These are phyloP conservation scores for Trilocha varians DNA, from an alignment of 2,888 invertebrate genomes.

Conservation along the genomic window DNA sequence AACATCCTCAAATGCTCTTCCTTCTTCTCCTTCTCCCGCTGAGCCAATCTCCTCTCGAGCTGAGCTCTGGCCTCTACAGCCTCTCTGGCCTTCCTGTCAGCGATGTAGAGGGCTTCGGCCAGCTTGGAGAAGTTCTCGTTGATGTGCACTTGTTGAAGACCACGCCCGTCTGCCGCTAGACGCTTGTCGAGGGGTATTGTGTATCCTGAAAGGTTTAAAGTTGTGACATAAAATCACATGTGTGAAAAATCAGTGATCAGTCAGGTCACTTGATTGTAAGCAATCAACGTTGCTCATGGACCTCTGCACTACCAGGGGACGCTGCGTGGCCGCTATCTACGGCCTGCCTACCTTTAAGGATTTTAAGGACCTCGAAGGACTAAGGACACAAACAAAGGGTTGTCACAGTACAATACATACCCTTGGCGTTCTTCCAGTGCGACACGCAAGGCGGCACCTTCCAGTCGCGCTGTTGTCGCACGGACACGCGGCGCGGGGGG, in stretches of 20 bases:
- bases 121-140: slow-evolving; percentile 99
- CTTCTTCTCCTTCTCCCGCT: slow-evolving; percentile 98
- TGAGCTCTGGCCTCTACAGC: slow-evolving; percentile 98
- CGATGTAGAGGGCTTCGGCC: slow-evolving; percentile 97
- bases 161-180: slow-evolving; percentile 97
- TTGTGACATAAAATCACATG: too few species aligned
- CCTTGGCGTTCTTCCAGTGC: slow-evolving; percentile 99
- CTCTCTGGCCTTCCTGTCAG: slow-evolving; percentile 95
- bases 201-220: too few species aligned
- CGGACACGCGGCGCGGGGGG: slow-evolving; percentile 96
- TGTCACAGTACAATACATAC: slow-evolving; percentile 37
- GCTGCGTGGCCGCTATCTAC: too few species aligned
- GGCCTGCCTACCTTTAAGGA: too few species aligned
- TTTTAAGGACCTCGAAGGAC: too few species aligned
- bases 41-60: slow-evolving; percentile 95
- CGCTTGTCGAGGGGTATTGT: slow-evolving; percentile 98
- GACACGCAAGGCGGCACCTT: slow-evolving; percentile 98
- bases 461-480: slow-evolving; percentile 99
- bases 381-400: not conserved
- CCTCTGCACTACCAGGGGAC: too few species aligned
- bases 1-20: slow-evolving; percentile 94
- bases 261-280: too few species aligned
- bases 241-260: too few species aligned
- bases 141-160: slow-evolving; percentile 96
- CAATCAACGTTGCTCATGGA: too few species aligned